Base-by-base conservation (phyloP, 1,140 invertebrate species). In the Pseudoatta argentina region DNA sequence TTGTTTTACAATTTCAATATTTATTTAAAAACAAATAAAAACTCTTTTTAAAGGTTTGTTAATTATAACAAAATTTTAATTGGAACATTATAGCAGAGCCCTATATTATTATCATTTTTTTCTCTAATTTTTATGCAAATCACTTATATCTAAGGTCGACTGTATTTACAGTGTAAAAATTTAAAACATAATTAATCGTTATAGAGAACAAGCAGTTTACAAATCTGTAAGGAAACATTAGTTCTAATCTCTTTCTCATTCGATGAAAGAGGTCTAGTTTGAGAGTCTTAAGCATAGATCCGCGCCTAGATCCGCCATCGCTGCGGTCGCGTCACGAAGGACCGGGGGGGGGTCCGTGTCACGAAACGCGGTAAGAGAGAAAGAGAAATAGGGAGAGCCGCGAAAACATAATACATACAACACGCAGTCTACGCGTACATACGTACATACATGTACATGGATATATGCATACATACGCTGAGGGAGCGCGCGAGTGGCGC, bases 361-460 rank as follows among this genome's bases (percentile, higher is more conserved):
- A 71, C 78, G 51, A 81, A 71, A 69, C 21, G 39, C 67, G 8
- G 34, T 72, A 44, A 61, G 75, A 86, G 71, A 72, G 61, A 53
- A 5, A 78, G 39, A 57, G 51, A 57, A 24, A n/a, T 0, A 21
- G 44, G 21, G 24, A 12, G 34, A 61, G 39, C 16, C 59, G 44
- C 55, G n/a, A 76, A 85, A 78, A n/a, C 44, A 69, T 55, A 8
- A 69, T 55, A 8, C 34, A 7, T 39, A 39, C 7, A 39, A 71
- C n/a, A 48, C 27, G 18, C 7, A 39, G 39, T 59, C 7, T 10
- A 57, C 14, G 24, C 6, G 16, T 14, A 12, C 14, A 4, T 34
- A 34, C 34, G 6, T 34, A 30, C 30, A 30, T 30, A n/a, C 51
- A 5, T 34, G 7, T 39, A 34, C 30, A 34, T 34, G 0, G 3